Evolutionary conservation across 2,113 vertebrate genomes (phyloP).

Genomic region (Mesembrinibis cayennensis): DNA sequence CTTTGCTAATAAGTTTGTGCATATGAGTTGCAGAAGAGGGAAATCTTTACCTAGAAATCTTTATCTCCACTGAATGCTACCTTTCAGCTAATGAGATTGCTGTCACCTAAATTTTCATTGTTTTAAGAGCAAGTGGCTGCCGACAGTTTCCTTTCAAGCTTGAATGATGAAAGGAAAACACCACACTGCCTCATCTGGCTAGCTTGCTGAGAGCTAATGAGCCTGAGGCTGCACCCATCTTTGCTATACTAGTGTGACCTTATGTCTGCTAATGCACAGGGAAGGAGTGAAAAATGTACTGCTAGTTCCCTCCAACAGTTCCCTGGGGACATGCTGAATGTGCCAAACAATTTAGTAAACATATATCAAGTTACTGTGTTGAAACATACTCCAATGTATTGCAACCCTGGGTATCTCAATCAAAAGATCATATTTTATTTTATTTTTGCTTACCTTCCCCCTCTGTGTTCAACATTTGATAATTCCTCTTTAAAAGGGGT

Average conservation of each 20-base stretch:
- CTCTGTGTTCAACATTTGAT: not conserved
- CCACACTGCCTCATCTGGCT: constrained; percentile 77
- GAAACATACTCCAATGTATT: constrained; percentile 66
- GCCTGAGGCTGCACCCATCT: constrained; percentile 78
- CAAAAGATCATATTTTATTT: constrained; percentile 53
- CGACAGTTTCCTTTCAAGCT: constrained; percentile 85
- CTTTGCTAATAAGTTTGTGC: not conserved
- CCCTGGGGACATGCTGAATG: constrained; percentile 68
- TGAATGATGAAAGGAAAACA: constrained; percentile 86
- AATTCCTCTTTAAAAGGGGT: constrained; percentile 14
- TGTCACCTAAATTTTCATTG: constrained; percentile 85
- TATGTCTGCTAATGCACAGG: constrained; percentile 77
- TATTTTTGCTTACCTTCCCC: constrained; percentile 22
- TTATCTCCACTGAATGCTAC: constrained; percentile 57
- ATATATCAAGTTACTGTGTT: constrained; percentile 72
- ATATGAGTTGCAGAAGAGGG: not conserved
- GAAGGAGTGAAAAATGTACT: constrained; percentile 75
- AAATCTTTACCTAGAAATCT: constrained; percentile 65
- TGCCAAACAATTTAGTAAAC: constrained; percentile 79
- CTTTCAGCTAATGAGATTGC: constrained; percentile 77
- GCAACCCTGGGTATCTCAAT: constrained; percentile 60
- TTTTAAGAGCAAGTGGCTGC: constrained; percentile 82
- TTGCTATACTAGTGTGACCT: constrained; percentile 78
- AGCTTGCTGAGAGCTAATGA: constrained; percentile 84
- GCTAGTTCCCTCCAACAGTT: constrained; percentile 63